These are phyloP conservation scores for Dryas iulia DNA, from an alignment of 1,140 invertebrate species.

Conservation along the genomic window DNA sequence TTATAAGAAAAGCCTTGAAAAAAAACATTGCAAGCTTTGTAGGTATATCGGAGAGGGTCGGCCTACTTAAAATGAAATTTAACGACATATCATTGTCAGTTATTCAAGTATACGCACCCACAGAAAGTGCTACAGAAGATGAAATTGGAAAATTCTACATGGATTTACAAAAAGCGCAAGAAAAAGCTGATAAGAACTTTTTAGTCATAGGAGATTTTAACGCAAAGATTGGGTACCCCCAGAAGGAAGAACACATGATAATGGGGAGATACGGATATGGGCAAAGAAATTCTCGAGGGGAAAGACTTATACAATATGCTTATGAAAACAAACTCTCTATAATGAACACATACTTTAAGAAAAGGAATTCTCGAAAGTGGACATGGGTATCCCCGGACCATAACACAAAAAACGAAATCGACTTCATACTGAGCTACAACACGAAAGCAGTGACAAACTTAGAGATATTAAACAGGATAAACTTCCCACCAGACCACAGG, in stretches of 20 bases:
- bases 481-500: no score
- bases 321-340: background rate
- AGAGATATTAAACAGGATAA: no score
- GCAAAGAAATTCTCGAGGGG: background rate
- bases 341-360: background rate
- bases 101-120: no score
- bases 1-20: no score
- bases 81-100: no score
- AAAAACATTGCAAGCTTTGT: no score
- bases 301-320: slow-evolving; percentile 9
- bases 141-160: background rate
- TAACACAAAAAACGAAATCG: slow-evolving; percentile 34
- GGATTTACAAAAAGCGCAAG: background rate
- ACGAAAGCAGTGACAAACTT: no score
- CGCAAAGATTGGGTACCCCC: background rate
- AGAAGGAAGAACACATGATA: background rate
- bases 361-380: no score
- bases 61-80: no score
- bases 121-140: background rate
- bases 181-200: background rate
- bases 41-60: no score
- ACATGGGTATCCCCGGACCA: no score
- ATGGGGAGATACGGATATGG: slow-evolving; percentile 4
- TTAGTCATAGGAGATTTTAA: background rate
- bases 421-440: no score